A percentile compares a stretch with the other conserved stretches of the same genome.
Evolutionary conservation across 2,113 vertebrate species (phyloP).

Genomic region (Sphaerodactylus townsendi): DNA sequence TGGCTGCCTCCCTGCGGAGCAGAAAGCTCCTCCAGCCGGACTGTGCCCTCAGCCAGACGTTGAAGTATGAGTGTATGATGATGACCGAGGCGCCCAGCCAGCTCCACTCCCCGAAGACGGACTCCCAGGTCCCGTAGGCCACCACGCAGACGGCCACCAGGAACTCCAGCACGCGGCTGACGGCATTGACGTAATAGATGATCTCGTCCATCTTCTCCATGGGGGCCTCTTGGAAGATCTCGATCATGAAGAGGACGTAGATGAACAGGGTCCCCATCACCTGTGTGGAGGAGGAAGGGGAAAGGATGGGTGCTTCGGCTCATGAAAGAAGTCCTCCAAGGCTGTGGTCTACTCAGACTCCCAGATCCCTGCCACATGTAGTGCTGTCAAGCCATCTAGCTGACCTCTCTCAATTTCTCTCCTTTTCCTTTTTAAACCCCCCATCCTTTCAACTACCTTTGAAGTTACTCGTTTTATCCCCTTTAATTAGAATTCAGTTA

Average conservation of each 20-base stretch:
- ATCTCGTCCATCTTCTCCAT: slow-evolving; percentile 85
- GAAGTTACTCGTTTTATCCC: too few relatives aligned
- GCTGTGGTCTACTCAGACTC: too few relatives aligned
- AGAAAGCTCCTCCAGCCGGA: slow-evolving; percentile 87
- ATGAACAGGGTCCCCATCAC: slow-evolving; percentile 85
- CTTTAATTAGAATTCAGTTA: too few relatives aligned
- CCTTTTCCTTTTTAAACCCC: too few relatives aligned
- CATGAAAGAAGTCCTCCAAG: too few relatives aligned
- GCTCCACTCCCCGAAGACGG: slow-evolving; percentile 86
- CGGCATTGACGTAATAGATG: slow-evolving; percentile 82
- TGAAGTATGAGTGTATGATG: slow-evolving; percentile 88
- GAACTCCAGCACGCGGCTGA: slow-evolving; percentile 87
- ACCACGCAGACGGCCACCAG: slow-evolving; percentile 87
- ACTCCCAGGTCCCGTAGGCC: slow-evolving; percentile 85
- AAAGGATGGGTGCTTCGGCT: too few relatives aligned
- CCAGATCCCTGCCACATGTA: too few relatives aligned
- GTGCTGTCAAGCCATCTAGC: too few relatives aligned
- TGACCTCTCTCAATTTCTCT: too few relatives aligned
- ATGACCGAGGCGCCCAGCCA: slow-evolving; percentile 88
- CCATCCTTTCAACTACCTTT: too few relatives aligned
- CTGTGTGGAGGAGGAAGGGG: slow-evolving; percentile 46
- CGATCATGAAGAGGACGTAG: slow-evolving; percentile 84
- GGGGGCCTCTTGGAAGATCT: slow-evolving; percentile 75
- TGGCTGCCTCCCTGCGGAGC: slow-evolving; percentile 81
- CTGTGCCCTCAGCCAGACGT: slow-evolving; percentile 86